Base-by-base conservation (phyloP, 2,888 invertebrate genomes). In the Elegia similella region DNA sequence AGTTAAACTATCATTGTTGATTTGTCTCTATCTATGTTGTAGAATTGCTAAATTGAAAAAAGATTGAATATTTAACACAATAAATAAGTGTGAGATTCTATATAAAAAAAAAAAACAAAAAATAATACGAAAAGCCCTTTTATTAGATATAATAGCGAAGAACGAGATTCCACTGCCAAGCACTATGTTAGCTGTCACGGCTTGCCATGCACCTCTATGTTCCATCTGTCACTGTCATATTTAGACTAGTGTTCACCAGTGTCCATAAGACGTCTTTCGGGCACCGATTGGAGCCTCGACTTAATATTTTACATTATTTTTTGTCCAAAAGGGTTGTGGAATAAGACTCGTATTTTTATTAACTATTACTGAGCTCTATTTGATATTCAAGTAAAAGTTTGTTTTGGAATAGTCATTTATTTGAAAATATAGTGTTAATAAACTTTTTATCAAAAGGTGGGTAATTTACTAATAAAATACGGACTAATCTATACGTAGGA, bases 291-390 rank as follows among this genome's bases (percentile, higher is more conserved):
- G 42, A 48, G 56, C 32, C 54, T 38, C 61, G 60, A 38, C 57
- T 43, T 52, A 58, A 42, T n/a, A n/a, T 15, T 48, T 59, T 55
- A 58, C 59, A 59, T 48, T 52, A 55, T 55, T 53, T 60, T 5
- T 70, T 62, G 65, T 65, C 67, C 67, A 67, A 72, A 90, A 89
- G 88, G 92, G 90, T 90, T 90, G 90, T 90, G 90, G 90, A 90
- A 80, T 76, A 80, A 81, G 87, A 86, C 84, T 83, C 80, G 78
- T 75, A 48, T 67, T 63, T 32, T 46, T 10, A 34, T 57, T 59
- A 55, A 56, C 59, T 62, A 55, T 53, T 47, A 56, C 23, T 15
- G 29, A 42, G 52, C 29, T 52, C 52, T 15, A 38, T 13, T 42
- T 30, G 15, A 42, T 29, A 29, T 10, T 42, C 13, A 13, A 29